These are phyloP conservation scores for Eupithecia abbreviata DNA, from an alignment of 2,888 invertebrate genomes.

Conservation along the genomic window DNA sequence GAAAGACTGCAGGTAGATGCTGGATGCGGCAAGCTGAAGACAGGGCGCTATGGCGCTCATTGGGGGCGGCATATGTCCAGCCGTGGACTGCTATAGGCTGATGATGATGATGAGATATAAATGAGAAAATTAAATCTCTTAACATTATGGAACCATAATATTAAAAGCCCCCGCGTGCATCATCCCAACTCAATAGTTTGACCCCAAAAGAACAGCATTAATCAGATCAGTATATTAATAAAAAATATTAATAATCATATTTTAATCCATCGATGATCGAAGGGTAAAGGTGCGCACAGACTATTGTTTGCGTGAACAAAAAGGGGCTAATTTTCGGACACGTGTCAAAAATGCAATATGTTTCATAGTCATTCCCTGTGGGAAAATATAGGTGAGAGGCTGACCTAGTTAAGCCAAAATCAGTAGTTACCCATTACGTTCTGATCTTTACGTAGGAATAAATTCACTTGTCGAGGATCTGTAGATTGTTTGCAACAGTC, in stretches of 20 bases:
- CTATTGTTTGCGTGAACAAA: constrained; percentile 33
- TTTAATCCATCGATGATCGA: constrained; percentile 30
- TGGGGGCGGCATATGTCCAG: too few species aligned
- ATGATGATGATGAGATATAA: too few species aligned
- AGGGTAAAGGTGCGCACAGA: constrained; percentile 31
- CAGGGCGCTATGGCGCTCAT: too few species aligned
- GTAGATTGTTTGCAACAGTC: too few species aligned
- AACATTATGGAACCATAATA: not conserved
- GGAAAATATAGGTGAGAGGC: constrained; percentile 21
- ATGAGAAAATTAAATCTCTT: too few species aligned
- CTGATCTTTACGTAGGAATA: not conserved
- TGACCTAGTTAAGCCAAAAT: too few species aligned
- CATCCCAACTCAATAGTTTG: not conserved
- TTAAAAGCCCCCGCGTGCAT: not conserved
- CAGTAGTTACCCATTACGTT: not conserved
- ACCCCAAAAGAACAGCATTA: constrained; percentile 21
- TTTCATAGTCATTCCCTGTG: constrained; percentile 32
- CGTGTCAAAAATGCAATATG: constrained; percentile 44
- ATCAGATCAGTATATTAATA: constrained; percentile 30
- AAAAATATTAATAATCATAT: constrained; percentile 27
- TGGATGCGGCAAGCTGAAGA: too few species aligned
- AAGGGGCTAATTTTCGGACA: constrained; percentile 43
- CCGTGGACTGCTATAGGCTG: too few species aligned
- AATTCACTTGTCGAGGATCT: not conserved
- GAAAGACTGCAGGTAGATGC: too few species aligned